These are phyloP conservation scores for Elanus axillaris DNA, from an alignment of 2,113 vertebrate species.

Conservation along the genomic window DNA sequence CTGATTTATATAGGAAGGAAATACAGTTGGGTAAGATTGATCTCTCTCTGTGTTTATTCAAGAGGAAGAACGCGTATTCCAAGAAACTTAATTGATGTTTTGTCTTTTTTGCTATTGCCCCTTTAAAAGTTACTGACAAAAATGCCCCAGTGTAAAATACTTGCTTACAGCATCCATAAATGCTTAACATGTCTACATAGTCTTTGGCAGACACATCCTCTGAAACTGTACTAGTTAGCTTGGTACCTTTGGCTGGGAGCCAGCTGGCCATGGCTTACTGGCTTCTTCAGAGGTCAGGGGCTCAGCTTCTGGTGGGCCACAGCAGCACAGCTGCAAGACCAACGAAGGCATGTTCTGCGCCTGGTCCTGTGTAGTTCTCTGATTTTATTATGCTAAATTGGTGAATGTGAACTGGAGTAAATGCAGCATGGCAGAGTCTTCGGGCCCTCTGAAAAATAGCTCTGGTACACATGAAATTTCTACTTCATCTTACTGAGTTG, in stretches of 20 bases:
- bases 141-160: background rate
- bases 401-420: background rate
- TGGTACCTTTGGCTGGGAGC: background rate
- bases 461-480: background rate
- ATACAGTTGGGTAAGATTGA: background rate
- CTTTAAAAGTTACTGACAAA: background rate
- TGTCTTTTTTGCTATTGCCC: background rate
- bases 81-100: background rate
- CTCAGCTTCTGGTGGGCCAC: background rate
- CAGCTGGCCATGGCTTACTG: background rate
- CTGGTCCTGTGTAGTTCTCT: background rate
- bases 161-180: background rate
- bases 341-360: background rate
- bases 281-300: background rate
- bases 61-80: background rate
- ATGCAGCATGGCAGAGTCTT: background rate
- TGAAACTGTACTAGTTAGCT: background rate
- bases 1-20: background rate
- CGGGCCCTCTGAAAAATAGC: background rate
- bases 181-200: accelerated
- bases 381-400: background rate
- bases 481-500: background rate
- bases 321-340: background rate
- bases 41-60: background rate
- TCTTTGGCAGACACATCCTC: background rate